Evolutionary conservation across 2,888 invertebrate genomes (phyloP).

Genomic region (Rotaria sp.): DNA sequence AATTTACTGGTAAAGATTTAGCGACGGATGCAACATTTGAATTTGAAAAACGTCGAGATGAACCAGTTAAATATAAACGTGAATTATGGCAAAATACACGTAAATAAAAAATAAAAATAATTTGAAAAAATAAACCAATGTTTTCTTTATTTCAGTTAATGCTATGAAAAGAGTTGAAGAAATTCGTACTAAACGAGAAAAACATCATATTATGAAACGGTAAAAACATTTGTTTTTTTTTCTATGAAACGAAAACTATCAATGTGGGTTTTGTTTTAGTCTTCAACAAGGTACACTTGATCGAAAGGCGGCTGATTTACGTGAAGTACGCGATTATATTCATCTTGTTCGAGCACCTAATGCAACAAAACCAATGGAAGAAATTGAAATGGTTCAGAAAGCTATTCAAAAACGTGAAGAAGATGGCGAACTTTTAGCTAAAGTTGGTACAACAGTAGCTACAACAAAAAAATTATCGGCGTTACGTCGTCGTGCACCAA

Average conservation of each 20-base stretch:
- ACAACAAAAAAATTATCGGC: background rate
- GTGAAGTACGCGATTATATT: slow-evolving; percentile 66
- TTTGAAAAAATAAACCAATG: too few species aligned
- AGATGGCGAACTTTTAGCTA: background rate
- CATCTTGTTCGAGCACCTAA: slow-evolving; percentile 74
- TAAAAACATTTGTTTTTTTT: background rate
- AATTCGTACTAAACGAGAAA: slow-evolving; percentile 76
- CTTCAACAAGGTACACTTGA: slow-evolving; percentile 78
- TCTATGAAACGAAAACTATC: background rate
- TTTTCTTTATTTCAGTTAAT: slow-evolving; percentile 61
- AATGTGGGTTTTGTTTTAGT: slow-evolving; percentile 42
- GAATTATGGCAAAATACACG: slow-evolving; percentile 78
- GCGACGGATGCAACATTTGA: slow-evolving; percentile 90
- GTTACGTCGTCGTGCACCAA: background rate
- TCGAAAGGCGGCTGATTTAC: slow-evolving; percentile 76
- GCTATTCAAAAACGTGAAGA: slow-evolving; percentile 13
- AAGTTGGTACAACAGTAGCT: background rate
- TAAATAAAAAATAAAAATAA: slow-evolving; percentile 43
- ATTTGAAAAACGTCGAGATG: slow-evolving; percentile 84
- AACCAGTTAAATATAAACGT: slow-evolving; percentile 85
- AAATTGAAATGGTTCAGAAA: slow-evolving; percentile 22
- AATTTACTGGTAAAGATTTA: slow-evolving; percentile 86
- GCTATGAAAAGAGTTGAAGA: slow-evolving; percentile 82
- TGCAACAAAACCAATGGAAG: slow-evolving; percentile 32
- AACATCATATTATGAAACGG: slow-evolving; percentile 73